A percentile compares a stretch with the other conserved stretches of the same genome.
Conservation (phyloP, 2,797 vertebrate species). For the Dryobates pubescens region DNA sequence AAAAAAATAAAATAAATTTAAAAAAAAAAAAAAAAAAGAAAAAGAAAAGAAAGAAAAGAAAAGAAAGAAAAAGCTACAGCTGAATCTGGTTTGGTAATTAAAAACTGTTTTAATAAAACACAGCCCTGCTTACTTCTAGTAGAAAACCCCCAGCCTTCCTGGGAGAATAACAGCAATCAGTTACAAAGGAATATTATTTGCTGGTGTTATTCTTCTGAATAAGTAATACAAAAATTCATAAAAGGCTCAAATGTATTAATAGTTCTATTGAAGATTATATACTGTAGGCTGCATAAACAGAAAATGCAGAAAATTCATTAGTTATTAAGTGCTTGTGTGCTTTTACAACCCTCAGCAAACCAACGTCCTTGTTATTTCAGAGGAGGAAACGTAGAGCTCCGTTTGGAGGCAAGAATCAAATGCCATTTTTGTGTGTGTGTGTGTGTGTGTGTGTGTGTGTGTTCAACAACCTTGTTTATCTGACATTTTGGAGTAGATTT, state of each 20-base stretch:
- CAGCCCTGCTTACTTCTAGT: conserved; percentile 59
- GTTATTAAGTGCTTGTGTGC: conserved; percentile 75
- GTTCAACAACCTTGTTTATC: conserved; percentile 60
- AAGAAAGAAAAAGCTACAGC: conserved; percentile 62
- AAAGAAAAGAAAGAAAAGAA: not conserved
- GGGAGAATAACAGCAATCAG: conserved; percentile 72
- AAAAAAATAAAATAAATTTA: not conserved
- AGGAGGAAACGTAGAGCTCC: conserved; percentile 60
- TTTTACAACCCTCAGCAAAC: conserved; percentile 73
- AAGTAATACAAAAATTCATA: conserved; percentile 74
- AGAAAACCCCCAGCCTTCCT: conserved; percentile 66
- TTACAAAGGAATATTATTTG: conserved; percentile 75
- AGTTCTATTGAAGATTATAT: conserved; percentile 74
- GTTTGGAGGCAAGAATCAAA: conserved; percentile 68
- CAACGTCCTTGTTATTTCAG: conserved; percentile 64
- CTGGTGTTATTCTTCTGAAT: conserved; percentile 64
- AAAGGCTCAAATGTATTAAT: conserved; percentile 71
- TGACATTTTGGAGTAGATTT: conserved; percentile 49
- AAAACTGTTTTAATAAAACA: conserved; percentile 67
- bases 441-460: not conserved
- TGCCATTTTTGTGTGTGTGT: conserved; percentile 47
- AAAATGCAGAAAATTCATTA: conserved; percentile 75
- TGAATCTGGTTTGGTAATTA: conserved; percentile 61
- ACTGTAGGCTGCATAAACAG: conserved; percentile 67
- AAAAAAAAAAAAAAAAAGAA: no score